Conservation (phyloP, 1,140 invertebrate species). For the Streblospio benedicti region DNA sequence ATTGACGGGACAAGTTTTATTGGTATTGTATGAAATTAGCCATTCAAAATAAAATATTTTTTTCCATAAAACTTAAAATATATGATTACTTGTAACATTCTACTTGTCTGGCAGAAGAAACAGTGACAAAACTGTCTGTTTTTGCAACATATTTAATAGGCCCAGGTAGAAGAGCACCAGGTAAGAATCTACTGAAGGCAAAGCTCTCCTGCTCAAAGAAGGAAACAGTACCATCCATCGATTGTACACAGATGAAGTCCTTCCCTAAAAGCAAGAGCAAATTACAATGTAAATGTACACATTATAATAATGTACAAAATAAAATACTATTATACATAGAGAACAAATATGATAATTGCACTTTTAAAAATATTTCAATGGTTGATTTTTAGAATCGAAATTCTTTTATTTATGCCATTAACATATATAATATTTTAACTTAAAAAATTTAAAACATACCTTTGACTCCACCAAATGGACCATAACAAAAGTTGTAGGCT, state of each 20-base stretch:
- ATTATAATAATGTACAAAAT: neutral
- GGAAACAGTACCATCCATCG: constrained; percentile 69
- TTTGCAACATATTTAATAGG: constrained; percentile 66
- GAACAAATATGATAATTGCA: too few relatives aligned
- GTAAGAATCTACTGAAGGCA: constrained; percentile 64
- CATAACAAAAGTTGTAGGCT: constrained; percentile 59
- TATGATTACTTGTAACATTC: constrained; percentile 67
- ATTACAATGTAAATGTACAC: constrained; percentile 6
- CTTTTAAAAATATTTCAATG: too few relatives aligned
- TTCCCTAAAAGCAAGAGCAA: constrained; percentile 45
- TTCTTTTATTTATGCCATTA: too few relatives aligned
- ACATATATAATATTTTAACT: too few relatives aligned
- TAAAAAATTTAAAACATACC: too few relatives aligned
- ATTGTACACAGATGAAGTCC: constrained; percentile 79
- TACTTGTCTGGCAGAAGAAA: constrained; percentile 62
- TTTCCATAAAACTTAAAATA: neutral
- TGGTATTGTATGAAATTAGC: neutral
- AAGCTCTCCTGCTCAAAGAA: constrained; percentile 84
- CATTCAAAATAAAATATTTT: neutral
- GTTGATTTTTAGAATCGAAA: too few relatives aligned
- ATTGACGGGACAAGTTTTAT: too few relatives aligned
- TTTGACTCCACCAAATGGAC: constrained; percentile 70
- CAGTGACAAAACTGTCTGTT: constrained; percentile 70
- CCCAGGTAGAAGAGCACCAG: constrained; percentile 67
- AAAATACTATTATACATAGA: too few relatives aligned